Conservation (phyloP, 2,888 invertebrate genomes). For the Sepiola atlantica region DNA sequence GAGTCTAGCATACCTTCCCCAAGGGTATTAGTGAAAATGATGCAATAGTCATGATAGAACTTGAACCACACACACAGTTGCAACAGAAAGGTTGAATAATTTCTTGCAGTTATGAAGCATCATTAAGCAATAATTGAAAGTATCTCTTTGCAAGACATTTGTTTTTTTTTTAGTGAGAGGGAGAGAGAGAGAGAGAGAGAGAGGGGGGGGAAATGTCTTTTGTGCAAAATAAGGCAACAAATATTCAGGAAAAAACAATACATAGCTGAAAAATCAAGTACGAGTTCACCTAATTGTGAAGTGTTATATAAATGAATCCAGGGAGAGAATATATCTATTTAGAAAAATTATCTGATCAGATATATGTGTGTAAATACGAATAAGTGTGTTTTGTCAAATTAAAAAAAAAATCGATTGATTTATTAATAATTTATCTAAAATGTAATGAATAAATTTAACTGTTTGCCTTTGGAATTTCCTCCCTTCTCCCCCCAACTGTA, state of each 20-base stretch:
- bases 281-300: neutral
- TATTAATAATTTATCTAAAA: no score
- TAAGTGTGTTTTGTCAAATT: no score
- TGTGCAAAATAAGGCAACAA: neutral
- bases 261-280: neutral
- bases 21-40: no score
- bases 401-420: no score
- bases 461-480: no score
- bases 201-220: neutral
- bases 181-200: neutral
- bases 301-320: neutral
- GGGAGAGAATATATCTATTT: neutral
- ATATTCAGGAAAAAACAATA: neutral
- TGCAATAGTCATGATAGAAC: no score
- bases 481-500: no score
- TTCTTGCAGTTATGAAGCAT: neutral
- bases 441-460: no score
- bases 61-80: neutral
- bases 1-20: no score
- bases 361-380: no score
- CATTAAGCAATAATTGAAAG: neutral
- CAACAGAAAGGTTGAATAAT: neutral
- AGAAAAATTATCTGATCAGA: neutral
- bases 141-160: neutral
- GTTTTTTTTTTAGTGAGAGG: neutral